Percentiles rank a stretch among this genome's conserved stretches.
phyloP scores from a whole-genome alignment of 2,888 invertebrate species.

The Leucophenga montana region DNA sequence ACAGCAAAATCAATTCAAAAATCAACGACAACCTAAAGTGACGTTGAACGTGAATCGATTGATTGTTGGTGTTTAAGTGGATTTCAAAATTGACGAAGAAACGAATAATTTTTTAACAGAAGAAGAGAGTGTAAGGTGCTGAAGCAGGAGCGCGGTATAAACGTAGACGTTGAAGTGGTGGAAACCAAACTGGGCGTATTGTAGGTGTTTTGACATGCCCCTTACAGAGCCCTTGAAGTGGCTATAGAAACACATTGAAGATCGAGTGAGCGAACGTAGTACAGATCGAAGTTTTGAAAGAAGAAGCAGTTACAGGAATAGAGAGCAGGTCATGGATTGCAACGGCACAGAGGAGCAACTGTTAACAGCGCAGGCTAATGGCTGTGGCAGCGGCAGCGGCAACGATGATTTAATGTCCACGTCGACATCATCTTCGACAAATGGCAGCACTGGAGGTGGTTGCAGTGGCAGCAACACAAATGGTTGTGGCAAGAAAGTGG shows the following conservation, averaged over 20 bases:
- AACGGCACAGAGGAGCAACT: conserved; percentile 36
- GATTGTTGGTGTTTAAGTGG: not conserved
- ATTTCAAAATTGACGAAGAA: conserved; percentile 1
- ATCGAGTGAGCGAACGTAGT: conserved; percentile 26
- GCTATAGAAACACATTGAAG: conserved; percentile 45
- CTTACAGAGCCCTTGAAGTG: conserved; percentile 45
- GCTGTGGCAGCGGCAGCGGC: conserved; percentile 52
- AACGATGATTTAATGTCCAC: conserved; percentile 66
- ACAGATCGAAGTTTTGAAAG: conserved; percentile 14
- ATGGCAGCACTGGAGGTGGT: conserved; percentile 49
- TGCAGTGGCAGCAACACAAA: conserved; percentile 49
- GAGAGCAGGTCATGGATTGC: conserved; percentile 46
- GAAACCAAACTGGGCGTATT: conserved; percentile 12
- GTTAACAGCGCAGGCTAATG: not conserved
- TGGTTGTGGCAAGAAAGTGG: conserved; percentile 62
- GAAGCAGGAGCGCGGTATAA: too few species aligned
- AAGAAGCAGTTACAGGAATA: conserved; percentile 33
- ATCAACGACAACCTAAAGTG: too few species aligned
- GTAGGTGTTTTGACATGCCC: conserved; percentile 49
- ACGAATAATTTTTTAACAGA: too few species aligned
- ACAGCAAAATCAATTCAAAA: too few species aligned
- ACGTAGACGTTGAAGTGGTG: too few species aligned
- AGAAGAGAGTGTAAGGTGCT: too few species aligned
- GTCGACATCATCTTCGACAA: conserved; percentile 63
- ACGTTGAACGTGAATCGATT: too few species aligned